phyloP scores from a whole-genome alignment of 2,113 vertebrate genomes.

The Syngnathus floridae region DNA sequence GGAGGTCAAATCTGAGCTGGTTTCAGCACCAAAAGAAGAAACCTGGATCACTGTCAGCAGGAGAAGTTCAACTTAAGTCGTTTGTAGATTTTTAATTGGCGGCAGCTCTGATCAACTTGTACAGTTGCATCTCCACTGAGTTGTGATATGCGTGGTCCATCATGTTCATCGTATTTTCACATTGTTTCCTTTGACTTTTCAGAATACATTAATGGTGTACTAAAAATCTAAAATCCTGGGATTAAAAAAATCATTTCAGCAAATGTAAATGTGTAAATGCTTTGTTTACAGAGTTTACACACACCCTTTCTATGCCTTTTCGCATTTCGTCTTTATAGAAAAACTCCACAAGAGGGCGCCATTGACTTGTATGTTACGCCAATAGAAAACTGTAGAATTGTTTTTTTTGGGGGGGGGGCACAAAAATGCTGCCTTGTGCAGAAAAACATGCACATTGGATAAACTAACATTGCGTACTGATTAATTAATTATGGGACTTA shows the following conservation, averaged over 20 bases:
- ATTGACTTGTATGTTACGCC: too few species aligned
- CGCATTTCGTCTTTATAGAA: too few species aligned
- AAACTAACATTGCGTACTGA: too few species aligned
- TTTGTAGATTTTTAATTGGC: neutral
- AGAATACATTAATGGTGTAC: neutral
- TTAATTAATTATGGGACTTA: too few species aligned
- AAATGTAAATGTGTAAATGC: neutral
- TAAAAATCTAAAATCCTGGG: neutral
- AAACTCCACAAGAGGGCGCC: too few species aligned
- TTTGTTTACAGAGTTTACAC: too few species aligned
- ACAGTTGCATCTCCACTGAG: neutral
- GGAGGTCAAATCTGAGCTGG: slow-evolving; percentile 87
- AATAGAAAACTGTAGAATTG: too few species aligned
- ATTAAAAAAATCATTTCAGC: neutral
- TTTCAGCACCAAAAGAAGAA: slow-evolving; percentile 88
- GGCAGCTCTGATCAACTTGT: neutral
- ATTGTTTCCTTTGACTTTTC: neutral
- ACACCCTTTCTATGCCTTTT: too few species aligned
- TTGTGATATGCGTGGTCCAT: neutral
- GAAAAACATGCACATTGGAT: too few species aligned
- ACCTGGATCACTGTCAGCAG: slow-evolving; percentile 87
- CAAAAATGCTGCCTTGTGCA: too few species aligned
- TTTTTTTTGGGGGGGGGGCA: too few species aligned
- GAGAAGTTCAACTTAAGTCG: slow-evolving; percentile 65
- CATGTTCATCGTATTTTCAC: neutral